These are phyloP conservation scores for Phylloscopus trochiloides DNA, from an alignment of 2,113 vertebrate species.

Conservation along the genomic window DNA sequence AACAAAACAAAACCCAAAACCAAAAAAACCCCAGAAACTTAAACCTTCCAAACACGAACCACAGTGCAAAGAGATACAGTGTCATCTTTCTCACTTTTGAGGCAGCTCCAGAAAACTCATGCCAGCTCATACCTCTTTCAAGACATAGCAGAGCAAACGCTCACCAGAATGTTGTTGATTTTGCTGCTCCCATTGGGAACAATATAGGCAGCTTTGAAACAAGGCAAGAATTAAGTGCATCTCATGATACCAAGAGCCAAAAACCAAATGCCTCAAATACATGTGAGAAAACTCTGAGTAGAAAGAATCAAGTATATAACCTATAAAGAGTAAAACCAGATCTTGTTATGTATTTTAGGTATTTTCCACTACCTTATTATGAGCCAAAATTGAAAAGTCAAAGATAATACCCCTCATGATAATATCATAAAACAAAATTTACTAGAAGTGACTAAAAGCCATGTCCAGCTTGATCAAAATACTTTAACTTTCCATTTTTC, in stretches of 20 bases:
- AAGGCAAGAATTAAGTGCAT: background rate
- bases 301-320: background rate
- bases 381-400: background rate
- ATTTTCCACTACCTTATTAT: background rate
- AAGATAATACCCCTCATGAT: background rate
- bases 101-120: background rate
- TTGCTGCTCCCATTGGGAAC: background rate
- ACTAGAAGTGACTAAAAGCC: background rate
- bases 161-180: background rate
- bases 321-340: background rate
- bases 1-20: background rate
- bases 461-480: background rate
- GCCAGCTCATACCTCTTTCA: background rate
- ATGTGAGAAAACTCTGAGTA: background rate
- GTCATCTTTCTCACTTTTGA: conserved; percentile 36
- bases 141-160: background rate
- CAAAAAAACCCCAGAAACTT: background rate
- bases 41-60: background rate
- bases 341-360: background rate
- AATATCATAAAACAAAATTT: background rate
- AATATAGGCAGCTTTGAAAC: background rate
- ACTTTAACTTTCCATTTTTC: background rate
- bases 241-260: background rate
- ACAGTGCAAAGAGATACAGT: conserved; percentile 26
- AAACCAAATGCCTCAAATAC: background rate